phyloP scores from a whole-genome alignment of 2,888 invertebrate genomes.

The Meteorus colon region DNA sequence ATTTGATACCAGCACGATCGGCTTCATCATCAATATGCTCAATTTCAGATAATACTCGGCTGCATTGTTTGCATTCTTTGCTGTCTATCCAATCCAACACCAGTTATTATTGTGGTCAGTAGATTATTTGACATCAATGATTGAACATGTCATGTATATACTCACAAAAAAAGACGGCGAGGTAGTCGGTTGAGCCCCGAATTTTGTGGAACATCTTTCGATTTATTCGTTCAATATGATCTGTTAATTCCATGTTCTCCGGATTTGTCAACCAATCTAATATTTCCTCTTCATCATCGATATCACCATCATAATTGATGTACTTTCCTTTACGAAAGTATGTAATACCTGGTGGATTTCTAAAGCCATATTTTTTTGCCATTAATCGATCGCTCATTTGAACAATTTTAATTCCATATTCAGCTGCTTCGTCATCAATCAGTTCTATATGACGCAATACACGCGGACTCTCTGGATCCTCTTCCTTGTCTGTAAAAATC shows the following conservation, averaged over 20 bases:
- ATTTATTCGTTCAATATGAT: slow-evolving; percentile 93
- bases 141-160: slow-evolving; percentile 58
- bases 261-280: slow-evolving; percentile 95
- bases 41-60: slow-evolving; percentile 88
- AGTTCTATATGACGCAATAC: slow-evolving; percentile 90
- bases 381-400: slow-evolving; percentile 91
- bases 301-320: slow-evolving; percentile 94
- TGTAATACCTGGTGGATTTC: slow-evolving; percentile 92
- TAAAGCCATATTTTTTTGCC: slow-evolving; percentile 94
- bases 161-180: slow-evolving; percentile 96
- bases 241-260: slow-evolving; percentile 94
- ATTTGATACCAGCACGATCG: slow-evolving; percentile 91
- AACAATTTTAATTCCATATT: slow-evolving; percentile 93
- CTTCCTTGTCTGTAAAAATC: slow-evolving; percentile 81
- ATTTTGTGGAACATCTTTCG: slow-evolving; percentile 95
- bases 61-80: slow-evolving; percentile 96
- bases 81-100: slow-evolving; percentile 82
- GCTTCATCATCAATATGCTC: slow-evolving; percentile 96
- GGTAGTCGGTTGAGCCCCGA: slow-evolving; percentile 89
- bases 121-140: slow-evolving; percentile 1
- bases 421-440: slow-evolving; percentile 93
- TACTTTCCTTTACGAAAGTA: slow-evolving; percentile 92
- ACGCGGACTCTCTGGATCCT: slow-evolving; percentile 86
- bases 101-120: slow-evolving; percentile 23
- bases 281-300: slow-evolving; percentile 91